Base-by-base conservation (phyloP, 2,113 vertebrate species). In the Verasper variegatus region DNA sequence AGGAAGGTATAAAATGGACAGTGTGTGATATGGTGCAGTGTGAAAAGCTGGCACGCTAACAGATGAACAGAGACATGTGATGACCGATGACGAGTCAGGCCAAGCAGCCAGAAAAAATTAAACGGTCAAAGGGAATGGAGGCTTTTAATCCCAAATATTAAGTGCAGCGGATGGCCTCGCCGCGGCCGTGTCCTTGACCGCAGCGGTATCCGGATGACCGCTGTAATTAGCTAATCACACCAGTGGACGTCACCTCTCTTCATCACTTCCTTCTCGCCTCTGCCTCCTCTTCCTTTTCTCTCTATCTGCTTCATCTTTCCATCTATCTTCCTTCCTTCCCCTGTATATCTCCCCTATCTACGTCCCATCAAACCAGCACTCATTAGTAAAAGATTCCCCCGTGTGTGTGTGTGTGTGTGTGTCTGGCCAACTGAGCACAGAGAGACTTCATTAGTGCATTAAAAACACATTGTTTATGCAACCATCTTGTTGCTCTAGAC, bases 361-460 rank as follows among this genome's bases (percentile, higher is more conserved):
- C 55, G 56, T 78, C 59, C 77, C 74, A 82, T 85, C 76, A 88
- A 83, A 80, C 66, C 78, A 71, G 56, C 42, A 74, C 75, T 89
- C 87, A 85, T 90, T 88, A 86, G 85, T 76, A 55, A 76, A 83
- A 85, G 75, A 66, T 79, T 74, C 15, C 80, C 27, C 35, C 55
- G 24, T 27, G 15, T 49, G 45, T 51, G 15, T 20, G 65, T 37
- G 24, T 17, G 47, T 26, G 73, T 42, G 24, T 15, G 66, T 26
- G 79, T 45, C 63, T 70, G 71, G 40, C 63, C 31, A 64, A 63
- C 49, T n/a, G 45, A 76, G 85, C 81, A 83, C 87, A 88, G 83
- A 81, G 88, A 83, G 88, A 89, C 88, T 88, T 89, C 87, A 89
- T 89, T 92, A 90, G 88, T 68, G 81, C 83, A 78, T 86, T 84